Evolutionary conservation across 2,113 vertebrate genomes (phyloP).

Genomic region (Marcusenius ussheri): DNA sequence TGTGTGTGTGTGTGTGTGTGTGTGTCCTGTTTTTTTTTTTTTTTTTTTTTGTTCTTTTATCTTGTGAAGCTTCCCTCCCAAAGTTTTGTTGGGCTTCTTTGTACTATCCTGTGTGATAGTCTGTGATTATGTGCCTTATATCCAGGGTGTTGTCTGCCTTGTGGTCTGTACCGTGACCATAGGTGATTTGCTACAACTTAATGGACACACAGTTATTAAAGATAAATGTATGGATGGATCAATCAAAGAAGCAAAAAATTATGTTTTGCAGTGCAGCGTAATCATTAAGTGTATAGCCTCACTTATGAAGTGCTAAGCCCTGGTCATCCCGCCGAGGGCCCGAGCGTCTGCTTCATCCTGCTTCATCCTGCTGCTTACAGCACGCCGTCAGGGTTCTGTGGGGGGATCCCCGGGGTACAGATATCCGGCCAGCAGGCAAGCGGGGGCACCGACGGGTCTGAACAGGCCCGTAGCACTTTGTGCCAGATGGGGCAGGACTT

Average conservation of each 20-base stretch:
- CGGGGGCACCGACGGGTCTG: not conserved
- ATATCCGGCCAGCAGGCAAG: not conserved
- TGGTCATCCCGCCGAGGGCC: not conserved
- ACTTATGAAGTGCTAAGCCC: not conserved
- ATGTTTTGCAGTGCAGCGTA: not conserved
- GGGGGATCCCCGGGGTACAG: not conserved
- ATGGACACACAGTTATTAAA: not conserved
- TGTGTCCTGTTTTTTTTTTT: not conserved
- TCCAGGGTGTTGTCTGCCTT: no score
- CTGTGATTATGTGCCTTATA: not conserved
- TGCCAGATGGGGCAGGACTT: not conserved
- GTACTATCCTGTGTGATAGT: not conserved
- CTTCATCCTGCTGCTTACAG: not conserved
- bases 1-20: not conserved
- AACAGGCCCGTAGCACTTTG: not conserved
- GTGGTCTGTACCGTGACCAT: not conserved
- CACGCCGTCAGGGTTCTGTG: not conserved
- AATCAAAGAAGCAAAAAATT: not conserved
- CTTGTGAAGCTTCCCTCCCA: not conserved
- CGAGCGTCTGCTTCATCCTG: not conserved
- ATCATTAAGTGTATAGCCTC: not conserved
- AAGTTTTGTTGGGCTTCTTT: not conserved
- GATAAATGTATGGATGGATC: no score
- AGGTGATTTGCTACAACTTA: not conserved
- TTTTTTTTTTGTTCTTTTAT: not conserved